Percentiles rank a stretch among this genome's conserved stretches.
phyloP scores from a whole-genome alignment of 2,888 invertebrate genomes.

The Napeogenes inachia region DNA sequence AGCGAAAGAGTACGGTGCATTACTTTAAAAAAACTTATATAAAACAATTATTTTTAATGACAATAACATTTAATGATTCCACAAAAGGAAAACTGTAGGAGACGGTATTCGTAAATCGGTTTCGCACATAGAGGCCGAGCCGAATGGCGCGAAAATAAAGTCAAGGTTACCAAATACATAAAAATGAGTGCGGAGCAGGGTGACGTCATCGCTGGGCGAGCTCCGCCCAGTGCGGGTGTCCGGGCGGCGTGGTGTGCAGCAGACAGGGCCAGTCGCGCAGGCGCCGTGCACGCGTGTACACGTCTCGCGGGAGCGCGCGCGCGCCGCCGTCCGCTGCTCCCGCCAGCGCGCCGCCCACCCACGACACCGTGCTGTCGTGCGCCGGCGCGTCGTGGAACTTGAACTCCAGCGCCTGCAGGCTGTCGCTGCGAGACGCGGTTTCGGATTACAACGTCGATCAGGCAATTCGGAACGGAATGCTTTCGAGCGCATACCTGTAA shows the following conservation, averaged over 20 bases:
- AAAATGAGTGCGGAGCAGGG: no score
- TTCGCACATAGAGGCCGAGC: no score
- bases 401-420: constrained; percentile 58
- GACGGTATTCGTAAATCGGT: no score
- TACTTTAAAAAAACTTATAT: no score
- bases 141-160: no score
- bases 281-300: constrained; percentile 80
- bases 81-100: no score
- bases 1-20: no score
- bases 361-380: constrained; percentile 86
- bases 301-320: constrained; percentile 85
- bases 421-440: constrained; percentile 32
- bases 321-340: constrained; percentile 78
- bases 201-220: background rate
- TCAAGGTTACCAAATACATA: no score
- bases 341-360: constrained; percentile 85
- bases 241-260: constrained; percentile 73
- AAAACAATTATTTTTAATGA: no score
- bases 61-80: no score
- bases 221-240: constrained; percentile 42
- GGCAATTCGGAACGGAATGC: background rate
- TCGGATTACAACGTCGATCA: no score
- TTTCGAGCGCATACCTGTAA: constrained; percentile 65
- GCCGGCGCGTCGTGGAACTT: constrained; percentile 89
- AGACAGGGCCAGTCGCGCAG: constrained; percentile 91